phyloP scores from a whole-genome alignment of 2,888 invertebrate genomes.

The Eremobia ochroleuca region DNA sequence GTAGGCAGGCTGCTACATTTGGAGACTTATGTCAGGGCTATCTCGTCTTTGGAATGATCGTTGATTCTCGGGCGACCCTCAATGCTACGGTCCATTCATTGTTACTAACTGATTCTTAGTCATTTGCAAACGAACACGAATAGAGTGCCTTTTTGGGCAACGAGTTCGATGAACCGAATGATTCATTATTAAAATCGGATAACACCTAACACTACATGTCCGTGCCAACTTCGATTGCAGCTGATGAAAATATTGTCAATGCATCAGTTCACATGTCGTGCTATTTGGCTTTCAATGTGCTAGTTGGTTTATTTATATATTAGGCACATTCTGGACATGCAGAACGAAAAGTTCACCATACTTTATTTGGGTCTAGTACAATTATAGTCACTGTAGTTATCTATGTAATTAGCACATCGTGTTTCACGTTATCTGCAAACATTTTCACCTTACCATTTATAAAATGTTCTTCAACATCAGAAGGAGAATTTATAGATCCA shows the following conservation, averaged over 20 bases:
- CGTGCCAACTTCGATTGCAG: conserved; percentile 71
- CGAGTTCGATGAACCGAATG: conserved; percentile 80
- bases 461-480: conserved; percentile 18
- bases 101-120: conserved; percentile 70
- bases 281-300: conserved; percentile 60
- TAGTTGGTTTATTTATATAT: conserved; percentile 64
- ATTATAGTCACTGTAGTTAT: conserved; percentile 44
- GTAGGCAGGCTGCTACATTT: conserved; percentile 88
- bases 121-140: conserved; percentile 77
- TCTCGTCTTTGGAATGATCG: conserved; percentile 78
- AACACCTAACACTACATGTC: conserved; percentile 62
- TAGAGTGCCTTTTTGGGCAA: conserved; percentile 76
- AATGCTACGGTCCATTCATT: conserved; percentile 80
- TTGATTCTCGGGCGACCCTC: conserved; percentile 73
- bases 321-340: conserved; percentile 64
- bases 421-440: conserved; percentile 22
- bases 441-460: conserved; percentile 18
- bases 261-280: conserved; percentile 44
- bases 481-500: conserved; percentile 54
- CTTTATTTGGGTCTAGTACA: conserved; percentile 68
- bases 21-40: conserved; percentile 89
- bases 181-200: conserved; percentile 78
- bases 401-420: conserved; percentile 16
- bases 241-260: conserved; percentile 70
- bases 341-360: conserved; percentile 68